A percentile compares a stretch with the other conserved stretches of the same genome.
These are phyloP conservation scores for Habrosyne pyritoides DNA, from an alignment of 2,888 invertebrate genomes.

Conservation along the genomic window DNA sequence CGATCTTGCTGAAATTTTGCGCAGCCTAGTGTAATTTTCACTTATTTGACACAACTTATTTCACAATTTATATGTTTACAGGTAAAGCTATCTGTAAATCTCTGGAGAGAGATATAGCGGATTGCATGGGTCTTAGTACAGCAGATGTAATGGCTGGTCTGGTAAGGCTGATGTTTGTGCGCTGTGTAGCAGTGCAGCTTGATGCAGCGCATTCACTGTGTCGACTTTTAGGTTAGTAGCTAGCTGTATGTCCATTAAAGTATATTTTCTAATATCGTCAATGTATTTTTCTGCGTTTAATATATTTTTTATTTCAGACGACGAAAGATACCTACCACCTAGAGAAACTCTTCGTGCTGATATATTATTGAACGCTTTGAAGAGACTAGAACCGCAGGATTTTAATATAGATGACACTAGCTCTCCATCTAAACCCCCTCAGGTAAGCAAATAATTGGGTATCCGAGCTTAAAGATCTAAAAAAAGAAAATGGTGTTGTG, in stretches of 20 bases:
- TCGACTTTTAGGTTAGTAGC: slow-evolving; percentile 52
- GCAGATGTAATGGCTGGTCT: slow-evolving; percentile 75
- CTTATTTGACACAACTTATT: too few relatives aligned
- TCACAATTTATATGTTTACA: slow-evolving; percentile 35
- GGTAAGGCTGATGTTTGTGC: slow-evolving; percentile 66
- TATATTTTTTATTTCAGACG: slow-evolving; percentile 50
- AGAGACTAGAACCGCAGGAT: slow-evolving; percentile 60
- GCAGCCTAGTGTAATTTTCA: too few relatives aligned
- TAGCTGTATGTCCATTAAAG: too few relatives aligned
- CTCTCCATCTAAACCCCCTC: slow-evolving; percentile 56
- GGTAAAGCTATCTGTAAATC: slow-evolving; percentile 86
- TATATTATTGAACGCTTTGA: slow-evolving; percentile 64
- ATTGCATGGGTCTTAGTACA: slow-evolving; percentile 81
- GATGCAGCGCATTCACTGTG: slow-evolving; percentile 71
- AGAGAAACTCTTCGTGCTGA: slow-evolving; percentile 68
- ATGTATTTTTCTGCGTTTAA: too few relatives aligned
- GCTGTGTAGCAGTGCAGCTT: slow-evolving; percentile 68
- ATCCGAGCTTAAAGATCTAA: too few relatives aligned
- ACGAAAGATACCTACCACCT: slow-evolving; percentile 70
- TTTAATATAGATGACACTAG: slow-evolving; percentile 66
- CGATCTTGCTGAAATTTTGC: too few relatives aligned
- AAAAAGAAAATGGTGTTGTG: too few relatives aligned
- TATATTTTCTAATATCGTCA: too few relatives aligned
- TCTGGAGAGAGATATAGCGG: slow-evolving; percentile 85
- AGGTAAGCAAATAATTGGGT: slow-evolving; percentile 45